These are phyloP conservation scores for Aplocera efformata DNA, from an alignment of 2,888 invertebrate genomes.

Conservation along the genomic window DNA sequence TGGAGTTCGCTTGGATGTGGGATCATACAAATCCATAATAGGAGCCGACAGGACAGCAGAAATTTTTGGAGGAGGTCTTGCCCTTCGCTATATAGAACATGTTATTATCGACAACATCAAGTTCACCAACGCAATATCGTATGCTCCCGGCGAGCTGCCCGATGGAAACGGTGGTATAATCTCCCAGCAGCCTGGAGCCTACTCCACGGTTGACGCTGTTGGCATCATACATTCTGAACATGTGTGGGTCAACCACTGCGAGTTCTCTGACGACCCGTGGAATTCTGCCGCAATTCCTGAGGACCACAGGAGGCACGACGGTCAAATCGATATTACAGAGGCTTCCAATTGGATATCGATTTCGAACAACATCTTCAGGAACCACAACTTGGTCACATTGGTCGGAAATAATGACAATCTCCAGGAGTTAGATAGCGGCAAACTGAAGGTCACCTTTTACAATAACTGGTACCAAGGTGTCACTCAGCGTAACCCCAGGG, in stretches of 20 bases:
- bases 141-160: slow-evolving; percentile 12
- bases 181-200: slow-evolving; percentile 4
- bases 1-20: slow-evolving; percentile 12
- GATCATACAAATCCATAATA: slow-evolving; percentile 8
- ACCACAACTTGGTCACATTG: slow-evolving; percentile 15
- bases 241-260: slow-evolving; percentile 19
- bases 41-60: slow-evolving; percentile 12
- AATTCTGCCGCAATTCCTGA: slow-evolving; percentile 5
- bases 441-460: slow-evolving; percentile 15
- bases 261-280: slow-evolving; percentile 25
- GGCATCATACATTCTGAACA: slow-evolving; percentile 3
- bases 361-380: slow-evolving; percentile 26
- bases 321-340: slow-evolving; percentile 18
- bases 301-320: slow-evolving; percentile 18
- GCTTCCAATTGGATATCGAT: slow-evolving; percentile 15
- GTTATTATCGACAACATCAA: slow-evolving; percentile 12
- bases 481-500: slow-evolving; percentile 12
- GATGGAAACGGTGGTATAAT: slow-evolving; percentile 11
- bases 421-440: slow-evolving; percentile 13
- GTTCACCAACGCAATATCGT: slow-evolving; percentile 11
- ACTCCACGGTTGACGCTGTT: slow-evolving; percentile 8
- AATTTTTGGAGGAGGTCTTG: slow-evolving; percentile 12
- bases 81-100: slow-evolving; percentile 1
- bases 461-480: slow-evolving; percentile 21
- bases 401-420: slow-evolving; percentile 17